phyloP scores from a whole-genome alignment of 30 jellyfish, hydroid and myxozoan genomes.

The Nemopilema nomurai region DNA sequence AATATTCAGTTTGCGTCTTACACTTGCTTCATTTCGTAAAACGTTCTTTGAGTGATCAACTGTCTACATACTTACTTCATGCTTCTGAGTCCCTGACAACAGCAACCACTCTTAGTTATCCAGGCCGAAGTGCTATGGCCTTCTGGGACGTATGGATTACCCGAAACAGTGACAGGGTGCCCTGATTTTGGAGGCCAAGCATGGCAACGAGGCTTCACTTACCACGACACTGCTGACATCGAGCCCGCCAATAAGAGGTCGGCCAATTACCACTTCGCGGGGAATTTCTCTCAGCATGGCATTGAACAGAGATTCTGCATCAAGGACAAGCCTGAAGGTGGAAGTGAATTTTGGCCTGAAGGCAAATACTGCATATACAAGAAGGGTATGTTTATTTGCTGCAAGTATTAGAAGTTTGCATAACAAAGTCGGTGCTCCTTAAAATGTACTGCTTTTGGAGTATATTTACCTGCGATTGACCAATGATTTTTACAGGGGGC shows the following conservation, averaged over 20 bases:
- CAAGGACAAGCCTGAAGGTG: conserved; percentile 77
- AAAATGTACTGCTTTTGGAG: no score
- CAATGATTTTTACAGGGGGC: no score
- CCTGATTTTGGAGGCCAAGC: conserved; percentile 71
- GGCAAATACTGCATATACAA: conserved; percentile 96
- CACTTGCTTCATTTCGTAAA: no score
- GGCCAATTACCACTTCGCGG: conserved; percentile 94
- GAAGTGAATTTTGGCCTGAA: conserved; percentile 94
- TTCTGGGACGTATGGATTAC: conserved; percentile 95
- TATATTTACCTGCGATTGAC: no score
- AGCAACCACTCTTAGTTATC: conserved; percentile 37
- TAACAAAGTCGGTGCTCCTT: no score
- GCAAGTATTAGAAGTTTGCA: no score
- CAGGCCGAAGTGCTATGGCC: conserved; percentile 89
- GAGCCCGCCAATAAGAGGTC: conserved; percentile 96
- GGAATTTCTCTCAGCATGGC: conserved; percentile 98
- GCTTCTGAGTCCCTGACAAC: no score
- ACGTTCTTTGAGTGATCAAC: no score
- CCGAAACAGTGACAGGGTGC: conserved; percentile 96
- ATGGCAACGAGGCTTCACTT: conserved; percentile 92
- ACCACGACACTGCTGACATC: conserved; percentile 95
- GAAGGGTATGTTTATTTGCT: conserved; percentile 69
- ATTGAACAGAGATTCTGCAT: conserved; percentile 95
- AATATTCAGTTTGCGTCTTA: no score
- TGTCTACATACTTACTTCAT: no score